Evolutionary conservation across 2,797 vertebrate species (phyloP), one percentile per base, ranked within the genome.

Genomic region (Acanthurus leucopareius): DNA sequence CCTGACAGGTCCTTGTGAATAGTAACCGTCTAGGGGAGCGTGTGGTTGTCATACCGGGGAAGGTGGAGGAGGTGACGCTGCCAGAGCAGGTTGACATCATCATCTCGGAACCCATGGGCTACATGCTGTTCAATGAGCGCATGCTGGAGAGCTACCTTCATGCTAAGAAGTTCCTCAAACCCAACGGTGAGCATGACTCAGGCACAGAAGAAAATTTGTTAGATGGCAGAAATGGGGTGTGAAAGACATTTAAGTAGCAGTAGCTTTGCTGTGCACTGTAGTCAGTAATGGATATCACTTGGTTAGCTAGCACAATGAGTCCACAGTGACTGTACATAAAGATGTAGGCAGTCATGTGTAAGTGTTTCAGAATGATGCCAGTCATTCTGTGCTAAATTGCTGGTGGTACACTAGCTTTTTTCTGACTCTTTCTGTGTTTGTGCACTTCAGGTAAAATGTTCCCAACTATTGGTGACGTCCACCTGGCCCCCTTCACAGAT

Each of bases 91-190:
- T 99, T 20, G 98, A 99, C 93, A 96, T 99, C 73, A 99, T 99
- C 92, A 97, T 99, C 93, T 99, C 98, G 0, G 98, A 99, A 95
- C 98, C 98, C 25, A 99, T 99, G 97, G 97, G 97, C 80, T 99
- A 99, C 93, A 99, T 99, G 98, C 95, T 99, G 60, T 99, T 99
- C 91, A 99, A 99, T 0, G 98, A 99, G 88, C 95, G 98, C 40
- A 99, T 99, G 98, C 94, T 99, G 59, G 98, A 99, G 93, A 99
- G 98, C 85, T 99, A 99, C 90, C 95, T 99, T 82, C 98, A 99
- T 0, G 97, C 98, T 93, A 99, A 99, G 92, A 99, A 99, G 92
- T 99, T 98, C 93, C 96, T 99, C 85, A 97, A 98, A 76, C 96
- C 97, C 65, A 97, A 90, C 0, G 97, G 97, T 99, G 87, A 96